Evolutionary conservation across 2,888 invertebrate genomes (phyloP), one percentile per base, ranked within the genome.

Genomic region (Dendrolimus pini): DNA sequence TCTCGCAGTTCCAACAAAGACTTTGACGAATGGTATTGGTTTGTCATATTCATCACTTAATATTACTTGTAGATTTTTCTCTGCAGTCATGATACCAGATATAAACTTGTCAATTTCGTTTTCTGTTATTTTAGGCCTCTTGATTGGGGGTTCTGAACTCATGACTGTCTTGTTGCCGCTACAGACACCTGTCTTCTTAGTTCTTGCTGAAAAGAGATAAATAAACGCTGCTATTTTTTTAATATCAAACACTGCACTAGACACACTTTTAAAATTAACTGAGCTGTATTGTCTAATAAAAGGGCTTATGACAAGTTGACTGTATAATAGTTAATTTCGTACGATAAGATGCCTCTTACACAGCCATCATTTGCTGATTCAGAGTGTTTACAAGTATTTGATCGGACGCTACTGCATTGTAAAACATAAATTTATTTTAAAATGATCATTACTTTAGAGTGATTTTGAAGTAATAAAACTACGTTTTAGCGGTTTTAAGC

Each of bases 1-100:
- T 58, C 84, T 89, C 18, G 96, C 88, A 53, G 83, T 85, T 7
- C 93, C 95, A 3, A 93, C 86, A 69, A 92, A 94, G 0, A 93
- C 94, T 61, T 93, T 85, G 0, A 89, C 84, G 1, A 93, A 76
- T 0, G 89, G 82, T 30, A 93, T 78, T 7, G 89, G 82, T 14
- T 89, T 76, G 0, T 74, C 78, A 8, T 92, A 80, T 41, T 93
- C 93, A 56, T 93, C 86, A 10, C 92, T 80, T 9, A 95, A 66
- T 10, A 95, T 82, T 0, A 93, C 91, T 65, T 78, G 82, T 1
- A 90, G 70, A 41, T 88, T 85, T 10, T 67, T 72, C 41, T 66
- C 64, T 0, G 78, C 77, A 8, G 62, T 61, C 18, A 61, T 68
- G 30, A 89, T 63, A 41, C 69, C 72, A 9, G 72, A 53, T 41